A percentile compares a stretch with the other conserved stretches of the same genome.
phyloP scores from a whole-genome alignment of 1,140 invertebrate genomes.

The Piezodorus guildinii region DNA sequence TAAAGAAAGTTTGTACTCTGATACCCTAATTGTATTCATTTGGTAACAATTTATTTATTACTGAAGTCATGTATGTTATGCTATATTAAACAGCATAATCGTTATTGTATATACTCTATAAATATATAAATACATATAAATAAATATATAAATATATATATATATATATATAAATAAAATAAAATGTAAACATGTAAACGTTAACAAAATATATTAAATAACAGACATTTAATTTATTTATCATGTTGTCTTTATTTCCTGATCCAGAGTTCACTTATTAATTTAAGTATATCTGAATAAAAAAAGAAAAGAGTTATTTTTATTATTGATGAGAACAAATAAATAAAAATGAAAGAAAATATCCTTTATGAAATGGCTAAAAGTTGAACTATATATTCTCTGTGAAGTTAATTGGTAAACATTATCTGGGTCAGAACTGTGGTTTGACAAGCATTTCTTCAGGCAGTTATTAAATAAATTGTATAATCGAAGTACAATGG shows the following conservation, averaged over 20 bases:
- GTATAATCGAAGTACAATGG: too few relatives aligned
- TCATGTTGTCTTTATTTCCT: constrained; percentile 7
- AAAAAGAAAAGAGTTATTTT: too few relatives aligned
- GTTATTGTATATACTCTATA: constrained; percentile 24
- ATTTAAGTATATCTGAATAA: too few relatives aligned
- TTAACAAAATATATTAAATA: constrained; percentile 25
- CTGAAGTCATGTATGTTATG: constrained; percentile 20
- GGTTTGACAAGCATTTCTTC: too few relatives aligned
- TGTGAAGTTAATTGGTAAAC: too few relatives aligned
- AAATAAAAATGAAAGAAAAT: too few relatives aligned
- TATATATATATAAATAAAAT: constrained; percentile 19
- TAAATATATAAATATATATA: constrained; percentile 12
- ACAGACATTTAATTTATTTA: constrained; percentile 24
- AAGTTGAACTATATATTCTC: too few relatives aligned
- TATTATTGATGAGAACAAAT: too few relatives aligned
- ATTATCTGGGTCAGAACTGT: too few relatives aligned
- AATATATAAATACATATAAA: constrained; percentile 22
- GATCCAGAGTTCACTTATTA: neutral
- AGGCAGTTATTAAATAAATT: too few relatives aligned
- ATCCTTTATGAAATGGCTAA: too few relatives aligned
- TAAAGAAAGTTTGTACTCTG: constrained; percentile 7
- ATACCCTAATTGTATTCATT: neutral
- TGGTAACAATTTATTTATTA: constrained; percentile 20
- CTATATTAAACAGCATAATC: constrained; percentile 23
- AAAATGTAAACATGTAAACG: constrained; percentile 23